These are phyloP conservation scores for Amaurobius ferox DNA, from an alignment of 2,888 invertebrate genomes.

Conservation along the genomic window DNA sequence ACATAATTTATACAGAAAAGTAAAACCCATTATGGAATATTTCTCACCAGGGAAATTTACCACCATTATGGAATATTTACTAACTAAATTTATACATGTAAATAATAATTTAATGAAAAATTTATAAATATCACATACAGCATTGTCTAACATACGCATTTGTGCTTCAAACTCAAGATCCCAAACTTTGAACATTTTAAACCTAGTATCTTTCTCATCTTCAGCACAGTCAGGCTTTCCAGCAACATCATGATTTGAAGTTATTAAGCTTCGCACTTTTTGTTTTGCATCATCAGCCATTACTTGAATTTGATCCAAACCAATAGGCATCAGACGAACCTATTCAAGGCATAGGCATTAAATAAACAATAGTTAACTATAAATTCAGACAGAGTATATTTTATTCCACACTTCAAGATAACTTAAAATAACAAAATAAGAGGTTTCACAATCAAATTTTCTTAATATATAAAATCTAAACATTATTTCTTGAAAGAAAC, in stretches of 20 bases:
- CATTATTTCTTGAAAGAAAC: too few species aligned
- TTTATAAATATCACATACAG: slow-evolving; percentile 80
- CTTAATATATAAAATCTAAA: too few species aligned
- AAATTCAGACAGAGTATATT: too few species aligned
- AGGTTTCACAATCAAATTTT: too few species aligned
- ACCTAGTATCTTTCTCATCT: slow-evolving; percentile 80
- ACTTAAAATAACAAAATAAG: too few species aligned
- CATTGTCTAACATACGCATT: slow-evolving; percentile 97
- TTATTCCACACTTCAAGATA: too few species aligned
- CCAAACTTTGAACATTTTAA: slow-evolving; percentile 87
- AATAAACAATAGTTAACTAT: too few species aligned
- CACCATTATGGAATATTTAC: too few species aligned
- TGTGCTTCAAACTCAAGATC: slow-evolving; percentile 97
- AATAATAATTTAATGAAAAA: background rate
- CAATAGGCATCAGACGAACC: slow-evolving; percentile 83
- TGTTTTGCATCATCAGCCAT: slow-evolving; percentile 86
- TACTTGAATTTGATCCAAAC: slow-evolving; percentile 86
- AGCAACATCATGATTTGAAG: slow-evolving; percentile 75
- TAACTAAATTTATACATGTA: background rate
- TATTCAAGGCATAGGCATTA: too few species aligned
- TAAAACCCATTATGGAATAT: too few species aligned
- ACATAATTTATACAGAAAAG: too few species aligned
- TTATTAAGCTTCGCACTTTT: slow-evolving; percentile 78
- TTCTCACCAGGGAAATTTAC: too few species aligned
- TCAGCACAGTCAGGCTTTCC: slow-evolving; percentile 77